Conservation (phyloP, 2,888 invertebrate genomes). For the Alsophila aescularia region DNA sequence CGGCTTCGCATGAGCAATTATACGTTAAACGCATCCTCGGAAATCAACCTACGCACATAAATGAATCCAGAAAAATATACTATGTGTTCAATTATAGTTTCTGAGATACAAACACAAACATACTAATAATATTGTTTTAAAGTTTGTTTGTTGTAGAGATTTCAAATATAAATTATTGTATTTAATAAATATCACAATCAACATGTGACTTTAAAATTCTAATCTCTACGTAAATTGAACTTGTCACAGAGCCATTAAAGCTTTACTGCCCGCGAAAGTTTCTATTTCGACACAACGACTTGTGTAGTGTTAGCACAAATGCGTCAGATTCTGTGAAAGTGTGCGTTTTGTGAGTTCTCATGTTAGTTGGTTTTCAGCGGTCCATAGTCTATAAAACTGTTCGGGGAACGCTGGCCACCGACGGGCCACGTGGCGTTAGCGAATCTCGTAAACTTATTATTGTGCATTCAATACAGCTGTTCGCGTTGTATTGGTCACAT, state of each 20-base stretch:
- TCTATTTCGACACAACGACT: slow-evolving; percentile 21
- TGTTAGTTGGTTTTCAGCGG: slow-evolving; percentile 77
- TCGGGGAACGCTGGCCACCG: slow-evolving; percentile 70
- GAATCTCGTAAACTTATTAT: slow-evolving; percentile 35
- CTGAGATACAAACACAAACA: too few relatives aligned
- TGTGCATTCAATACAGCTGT: slow-evolving; percentile 15
- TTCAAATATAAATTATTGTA: too few relatives aligned
- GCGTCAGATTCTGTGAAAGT: slow-evolving; percentile 58
- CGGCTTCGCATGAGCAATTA: too few relatives aligned
- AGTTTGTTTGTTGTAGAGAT: too few relatives aligned
- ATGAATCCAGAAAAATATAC: too few relatives aligned
- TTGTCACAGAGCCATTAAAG: neutral
- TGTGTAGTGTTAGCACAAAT: slow-evolving; percentile 15
- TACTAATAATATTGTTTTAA: too few relatives aligned
- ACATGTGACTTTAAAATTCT: too few relatives aligned
- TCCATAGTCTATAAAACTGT: slow-evolving; percentile 77
- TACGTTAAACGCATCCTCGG: too few relatives aligned
- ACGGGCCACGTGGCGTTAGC: slow-evolving; percentile 37
- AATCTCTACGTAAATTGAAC: neutral
- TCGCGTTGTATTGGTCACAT: neutral
- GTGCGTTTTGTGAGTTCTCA: slow-evolving; percentile 55
- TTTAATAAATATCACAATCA: too few relatives aligned
- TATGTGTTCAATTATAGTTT: too few relatives aligned
- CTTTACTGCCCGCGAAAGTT: slow-evolving; percentile 20
- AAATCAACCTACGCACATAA: too few relatives aligned